Percentiles rank a stretch among this genome's conserved stretches.
These are phyloP conservation scores for Berghia stephanieae DNA, from an alignment of 1,140 invertebrate species.

Conservation along the genomic window DNA sequence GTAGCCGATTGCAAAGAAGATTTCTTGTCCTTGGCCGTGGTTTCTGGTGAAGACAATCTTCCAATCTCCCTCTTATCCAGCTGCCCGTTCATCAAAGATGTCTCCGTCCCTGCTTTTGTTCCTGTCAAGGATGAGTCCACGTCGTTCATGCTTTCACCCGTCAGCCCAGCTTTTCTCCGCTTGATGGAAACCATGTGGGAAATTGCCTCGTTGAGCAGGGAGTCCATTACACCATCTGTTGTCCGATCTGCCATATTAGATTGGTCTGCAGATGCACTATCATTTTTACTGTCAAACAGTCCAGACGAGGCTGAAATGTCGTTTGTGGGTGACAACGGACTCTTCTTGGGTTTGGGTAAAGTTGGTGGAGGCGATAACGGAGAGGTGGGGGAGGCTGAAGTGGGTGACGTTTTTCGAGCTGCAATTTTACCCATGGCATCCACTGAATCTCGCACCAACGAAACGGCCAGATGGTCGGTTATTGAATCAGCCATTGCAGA, in stretches of 20 bases:
- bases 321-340: not conserved
- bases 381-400: constrained; percentile 30
- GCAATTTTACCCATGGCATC: constrained; percentile 45
- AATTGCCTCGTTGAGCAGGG: constrained; percentile 58
- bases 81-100: constrained; percentile 8
- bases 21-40: too few relatives aligned
- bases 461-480: constrained; percentile 47
- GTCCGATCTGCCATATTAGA: not conserved
- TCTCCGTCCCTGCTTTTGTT: constrained; percentile 37
- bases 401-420: constrained; percentile 39
- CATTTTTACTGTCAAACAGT: too few relatives aligned
- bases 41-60: too few relatives aligned
- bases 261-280: not conserved
- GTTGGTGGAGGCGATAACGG: constrained; percentile 25
- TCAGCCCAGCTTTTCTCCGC: constrained; percentile 4
- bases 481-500: constrained; percentile 52
- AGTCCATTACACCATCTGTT: constrained; percentile 40
- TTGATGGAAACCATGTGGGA: constrained; percentile 55
- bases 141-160: constrained; percentile 17
- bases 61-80: too few relatives aligned
- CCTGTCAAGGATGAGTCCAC: constrained; percentile 30
- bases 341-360: not conserved
- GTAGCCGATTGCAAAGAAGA: not conserved
- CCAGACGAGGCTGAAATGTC: not conserved
- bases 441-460: constrained; percentile 50